Base-by-base conservation (phyloP, 2,113 vertebrate genomes). In the Seriola rivoliana region DNA sequence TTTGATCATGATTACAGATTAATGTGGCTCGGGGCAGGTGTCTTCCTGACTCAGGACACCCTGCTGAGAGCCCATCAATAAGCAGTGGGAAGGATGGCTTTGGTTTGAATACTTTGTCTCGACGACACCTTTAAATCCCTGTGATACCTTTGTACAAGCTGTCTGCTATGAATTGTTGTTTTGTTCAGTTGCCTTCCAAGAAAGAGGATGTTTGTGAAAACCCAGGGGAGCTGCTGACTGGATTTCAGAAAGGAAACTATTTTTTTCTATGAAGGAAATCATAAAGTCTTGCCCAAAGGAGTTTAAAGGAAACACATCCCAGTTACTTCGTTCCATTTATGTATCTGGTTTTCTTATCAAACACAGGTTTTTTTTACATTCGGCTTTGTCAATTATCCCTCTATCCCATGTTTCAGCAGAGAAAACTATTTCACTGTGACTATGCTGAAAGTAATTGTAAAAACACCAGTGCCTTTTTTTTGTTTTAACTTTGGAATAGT, bases 1-100 rank as follows among this genome's bases (percentile, higher is more conserved):
- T 92, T 93, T 94, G 90, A 93, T 93, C 90, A 71, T 76, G 88
- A 90, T 91, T 93, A 86, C 86, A 89, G 80, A 86, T 85, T 60
- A 52, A 50, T 48, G 67, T 17, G 85, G 58, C 73, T 85, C n/a
- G 52, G 80, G 81, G 77, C 85, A 91, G 86, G 88, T 93, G 87
- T 93, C 90, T 87, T 73, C 78, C 71, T 85, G 83, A 85, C 64
- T 88, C 87, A 84, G 85, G 21, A 71, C 80, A 59, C 80, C 88
- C 87, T 72, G 88, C 85, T 70, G 90, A 80, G 89, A 89, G 62
- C 65, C 82, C 80, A 73, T 89, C 89, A 82, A 81, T 88, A 85
- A 77, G 71, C 82, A 70, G 86, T 21, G 36, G 68, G 75, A 71
- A 75, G 67, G 71, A 71, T 11, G 70, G 46, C 80, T 71, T 29